Evolutionary conservation across 1,140 invertebrate genomes (phyloP).

Genomic region (Mercenaria mercenaria): DNA sequence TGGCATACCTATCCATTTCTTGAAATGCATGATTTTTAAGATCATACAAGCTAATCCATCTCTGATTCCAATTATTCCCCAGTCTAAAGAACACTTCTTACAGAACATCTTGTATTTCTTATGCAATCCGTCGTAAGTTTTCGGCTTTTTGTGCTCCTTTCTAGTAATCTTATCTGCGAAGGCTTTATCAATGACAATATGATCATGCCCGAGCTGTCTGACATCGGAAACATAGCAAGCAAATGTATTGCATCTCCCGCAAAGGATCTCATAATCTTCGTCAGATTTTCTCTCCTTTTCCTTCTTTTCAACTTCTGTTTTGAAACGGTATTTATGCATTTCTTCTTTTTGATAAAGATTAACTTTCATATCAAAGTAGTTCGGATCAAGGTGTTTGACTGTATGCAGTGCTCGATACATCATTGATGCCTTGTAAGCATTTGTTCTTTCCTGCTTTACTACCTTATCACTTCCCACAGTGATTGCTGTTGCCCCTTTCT

Average conservation of each 20-base stretch:
- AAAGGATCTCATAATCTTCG: constrained; percentile 30
- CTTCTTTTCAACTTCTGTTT: neutral
- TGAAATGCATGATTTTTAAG: constrained; percentile 40
- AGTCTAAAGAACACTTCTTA: constrained; percentile 57
- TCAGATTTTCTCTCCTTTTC: constrained; percentile 15
- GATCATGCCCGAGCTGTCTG: neutral
- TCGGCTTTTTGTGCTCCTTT: constrained; percentile 44
- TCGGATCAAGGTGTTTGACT: constrained; percentile 16
- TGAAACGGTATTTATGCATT: constrained; percentile 30
- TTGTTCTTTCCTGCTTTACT: constrained; percentile 39
- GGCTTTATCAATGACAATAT: constrained; percentile 39
- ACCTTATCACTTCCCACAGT: constrained; percentile 33
- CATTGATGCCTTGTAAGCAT: constrained; percentile 56
- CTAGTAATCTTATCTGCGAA: constrained; percentile 19
- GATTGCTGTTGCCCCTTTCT: constrained; percentile 2
- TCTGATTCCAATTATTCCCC: constrained; percentile 26
- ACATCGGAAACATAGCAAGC: constrained; percentile 9
- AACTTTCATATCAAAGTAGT: constrained; percentile 13
- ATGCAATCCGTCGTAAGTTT: constrained; percentile 19
- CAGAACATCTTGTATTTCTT: constrained; percentile 60
- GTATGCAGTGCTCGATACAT: constrained; percentile 44
- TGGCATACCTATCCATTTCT: constrained; percentile 50
- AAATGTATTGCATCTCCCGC: constrained; percentile 13
- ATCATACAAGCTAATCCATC: constrained; percentile 6
- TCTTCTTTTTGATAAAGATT: constrained; percentile 11